Conservation (phyloP, 2,888 invertebrate genomes). For the Amitus sp. region DNA sequence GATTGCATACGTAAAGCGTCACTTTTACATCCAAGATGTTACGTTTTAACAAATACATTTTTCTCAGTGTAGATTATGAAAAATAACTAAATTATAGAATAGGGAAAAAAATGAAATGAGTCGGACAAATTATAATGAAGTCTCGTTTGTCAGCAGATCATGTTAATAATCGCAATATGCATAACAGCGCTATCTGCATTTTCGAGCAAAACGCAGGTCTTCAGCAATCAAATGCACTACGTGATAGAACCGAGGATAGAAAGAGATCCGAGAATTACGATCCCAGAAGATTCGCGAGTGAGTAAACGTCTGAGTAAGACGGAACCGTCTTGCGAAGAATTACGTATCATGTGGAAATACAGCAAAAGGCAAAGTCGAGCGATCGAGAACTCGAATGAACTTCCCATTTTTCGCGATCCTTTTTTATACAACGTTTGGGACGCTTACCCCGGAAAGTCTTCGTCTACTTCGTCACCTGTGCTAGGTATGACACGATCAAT, state of each 20-base stretch:
- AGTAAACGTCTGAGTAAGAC: conserved; percentile 61
- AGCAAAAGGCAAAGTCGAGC: conserved; percentile 88
- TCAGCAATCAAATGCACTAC: conserved; percentile 44
- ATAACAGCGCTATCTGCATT: conserved; percentile 49
- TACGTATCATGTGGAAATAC: conserved; percentile 92
- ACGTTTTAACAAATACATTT: too few species aligned
- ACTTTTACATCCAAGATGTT: too few species aligned
- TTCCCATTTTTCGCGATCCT: conserved; percentile 84
- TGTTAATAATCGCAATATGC: conserved; percentile 52
- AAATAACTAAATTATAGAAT: too few species aligned
- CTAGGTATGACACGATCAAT: conserved; percentile 49
- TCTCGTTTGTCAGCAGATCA: conserved; percentile 46
- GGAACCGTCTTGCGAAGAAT: conserved; percentile 87
- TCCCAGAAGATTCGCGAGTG: conserved; percentile 43
- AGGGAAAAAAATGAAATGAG: too few species aligned
- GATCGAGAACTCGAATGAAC: conserved; percentile 87
- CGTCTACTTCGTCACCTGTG: conserved; percentile 48
- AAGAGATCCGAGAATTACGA: conserved; percentile 34
- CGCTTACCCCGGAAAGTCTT: conserved; percentile 68
- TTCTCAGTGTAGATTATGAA: too few species aligned
- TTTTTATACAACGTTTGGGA: conserved; percentile 87
- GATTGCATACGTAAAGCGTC: too few species aligned
- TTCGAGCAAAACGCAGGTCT: conserved; percentile 46
- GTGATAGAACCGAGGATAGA: too few species aligned
- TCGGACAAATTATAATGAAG: not conserved